A percentile compares a stretch with the other conserved stretches of the same genome.
These are phyloP conservation scores for Eulemur mongoz DNA, from an alignment of 2,797 vertebrate genomes.

Conservation along the genomic window DNA sequence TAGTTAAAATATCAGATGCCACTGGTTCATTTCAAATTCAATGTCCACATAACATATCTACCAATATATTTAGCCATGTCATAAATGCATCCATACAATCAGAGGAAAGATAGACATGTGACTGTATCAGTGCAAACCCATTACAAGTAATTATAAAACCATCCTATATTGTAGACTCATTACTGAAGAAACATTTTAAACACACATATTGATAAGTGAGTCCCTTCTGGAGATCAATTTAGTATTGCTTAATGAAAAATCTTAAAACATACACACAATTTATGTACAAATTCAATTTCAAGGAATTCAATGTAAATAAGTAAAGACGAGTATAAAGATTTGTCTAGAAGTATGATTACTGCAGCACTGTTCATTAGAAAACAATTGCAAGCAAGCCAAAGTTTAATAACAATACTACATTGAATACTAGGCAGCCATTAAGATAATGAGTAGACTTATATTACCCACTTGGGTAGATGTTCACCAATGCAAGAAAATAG, in stretches of 20 bases:
- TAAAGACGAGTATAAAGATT: neutral
- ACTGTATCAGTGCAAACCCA: neutral
- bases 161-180: neutral
- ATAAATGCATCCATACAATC: neutral
- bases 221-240: neutral
- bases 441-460: neutral
- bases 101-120: neutral
- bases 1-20: neutral
- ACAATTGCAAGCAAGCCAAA: neutral
- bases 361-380: neutral
- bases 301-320: neutral
- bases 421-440: neutral
- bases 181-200: neutral
- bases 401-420: slow-evolving; percentile 45
- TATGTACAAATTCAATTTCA: neutral
- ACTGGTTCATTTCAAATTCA: neutral
- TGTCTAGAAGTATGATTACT: neutral
- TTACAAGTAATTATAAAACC: neutral
- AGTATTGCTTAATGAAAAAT: neutral
- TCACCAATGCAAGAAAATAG: neutral
- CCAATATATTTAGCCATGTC: neutral
- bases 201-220: neutral
- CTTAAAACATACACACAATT: neutral
- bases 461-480: neutral
- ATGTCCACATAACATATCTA: neutral